Percentiles rank a stretch among this genome's conserved stretches.
These are phyloP conservation scores for Nyleta sp. DNA, from an alignment of 2,888 invertebrate genomes.

Conservation along the genomic window DNA sequence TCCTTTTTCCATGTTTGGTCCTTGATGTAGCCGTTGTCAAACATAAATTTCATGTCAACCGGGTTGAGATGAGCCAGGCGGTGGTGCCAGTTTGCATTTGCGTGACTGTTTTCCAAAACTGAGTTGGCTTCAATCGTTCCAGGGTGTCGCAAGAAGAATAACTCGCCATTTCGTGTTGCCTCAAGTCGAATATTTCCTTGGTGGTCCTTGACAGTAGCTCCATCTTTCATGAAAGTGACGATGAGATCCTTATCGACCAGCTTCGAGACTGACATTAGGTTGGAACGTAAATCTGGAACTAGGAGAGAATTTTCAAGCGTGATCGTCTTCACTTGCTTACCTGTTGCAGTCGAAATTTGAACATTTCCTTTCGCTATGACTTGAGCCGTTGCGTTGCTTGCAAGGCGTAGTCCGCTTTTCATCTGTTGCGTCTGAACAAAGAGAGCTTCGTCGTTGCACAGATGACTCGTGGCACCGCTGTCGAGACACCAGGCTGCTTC, in stretches of 20 bases:
- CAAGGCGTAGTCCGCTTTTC: not conserved
- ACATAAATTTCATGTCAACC: too few relatives aligned
- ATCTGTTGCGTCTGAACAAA: not conserved
- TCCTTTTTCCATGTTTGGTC: too few relatives aligned
- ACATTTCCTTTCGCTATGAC: not conserved
- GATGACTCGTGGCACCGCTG: not conserved
- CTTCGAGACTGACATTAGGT: not conserved
- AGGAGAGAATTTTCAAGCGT: not conserved
- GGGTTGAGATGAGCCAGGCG: not conserved
- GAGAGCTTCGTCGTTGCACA: not conserved
- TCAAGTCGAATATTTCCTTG: not conserved
- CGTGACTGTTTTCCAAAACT: not conserved
- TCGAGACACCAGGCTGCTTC: not conserved
- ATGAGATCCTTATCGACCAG: not conserved
- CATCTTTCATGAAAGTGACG: not conserved
- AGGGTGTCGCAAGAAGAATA: not conserved
- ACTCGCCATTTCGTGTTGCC: not conserved
- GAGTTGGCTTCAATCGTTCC: not conserved
- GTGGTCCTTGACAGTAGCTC: not conserved
- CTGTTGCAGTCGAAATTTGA: not conserved
- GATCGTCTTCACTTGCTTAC: constrained; percentile 1
- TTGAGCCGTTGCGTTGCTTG: not conserved
- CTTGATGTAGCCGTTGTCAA: too few relatives aligned
- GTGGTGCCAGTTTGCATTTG: not conserved
- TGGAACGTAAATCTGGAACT: not conserved